These are phyloP conservation scores for Tragelaphus imberbis DNA, from an alignment of 2,113 vertebrate species.

Conservation along the genomic window DNA sequence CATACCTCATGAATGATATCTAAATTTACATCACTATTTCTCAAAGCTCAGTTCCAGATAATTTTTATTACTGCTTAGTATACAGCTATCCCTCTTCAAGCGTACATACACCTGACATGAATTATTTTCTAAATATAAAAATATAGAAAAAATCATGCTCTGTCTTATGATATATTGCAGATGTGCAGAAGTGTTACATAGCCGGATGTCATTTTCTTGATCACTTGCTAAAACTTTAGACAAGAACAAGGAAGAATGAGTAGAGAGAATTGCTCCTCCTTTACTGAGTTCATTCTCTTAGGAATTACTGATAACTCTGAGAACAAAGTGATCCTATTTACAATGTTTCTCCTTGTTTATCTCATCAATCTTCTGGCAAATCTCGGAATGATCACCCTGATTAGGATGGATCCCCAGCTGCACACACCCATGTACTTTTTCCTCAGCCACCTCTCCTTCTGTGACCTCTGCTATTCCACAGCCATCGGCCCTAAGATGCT, in stretches of 20 bases:
- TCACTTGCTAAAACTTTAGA: background rate
- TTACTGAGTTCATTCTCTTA: background rate
- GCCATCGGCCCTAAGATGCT: constrained; percentile 9
- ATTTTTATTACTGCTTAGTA: background rate
- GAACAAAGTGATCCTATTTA: background rate
- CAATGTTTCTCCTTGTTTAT: background rate
- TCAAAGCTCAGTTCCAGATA: rapidly evolving
- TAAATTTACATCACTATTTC: background rate
- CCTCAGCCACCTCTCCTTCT: constrained; percentile 27
- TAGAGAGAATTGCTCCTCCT: background rate
- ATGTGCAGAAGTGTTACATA: background rate
- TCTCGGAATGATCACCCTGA: background rate
- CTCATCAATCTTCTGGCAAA: background rate
- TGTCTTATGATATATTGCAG: background rate
- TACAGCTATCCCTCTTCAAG: background rate
- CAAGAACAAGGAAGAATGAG: background rate
- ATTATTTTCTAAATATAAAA: background rate
- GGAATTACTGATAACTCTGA: background rate
- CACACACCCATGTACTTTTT: constrained; percentile 34
- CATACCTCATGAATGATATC: background rate
- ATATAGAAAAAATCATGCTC: background rate
- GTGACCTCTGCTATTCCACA: background rate
- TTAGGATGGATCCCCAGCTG: background rate
- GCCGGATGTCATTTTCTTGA: background rate
- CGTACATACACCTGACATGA: rapidly evolving